These are phyloP conservation scores for Xiphophorus birchmanni DNA, from an alignment of 2,797 vertebrate species.

Conservation along the genomic window DNA sequence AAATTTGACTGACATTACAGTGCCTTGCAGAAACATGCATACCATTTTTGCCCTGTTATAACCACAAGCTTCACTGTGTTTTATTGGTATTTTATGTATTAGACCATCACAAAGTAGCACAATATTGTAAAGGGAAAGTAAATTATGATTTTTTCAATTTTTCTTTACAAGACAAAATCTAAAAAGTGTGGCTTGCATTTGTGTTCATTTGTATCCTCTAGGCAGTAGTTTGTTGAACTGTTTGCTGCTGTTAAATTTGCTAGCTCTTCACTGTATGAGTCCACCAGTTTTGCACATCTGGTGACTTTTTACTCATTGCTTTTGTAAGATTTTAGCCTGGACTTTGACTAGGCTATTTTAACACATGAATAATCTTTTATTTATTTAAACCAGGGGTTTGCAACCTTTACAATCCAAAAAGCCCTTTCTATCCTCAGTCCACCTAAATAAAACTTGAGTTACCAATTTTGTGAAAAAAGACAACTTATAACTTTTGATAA, in stretches of 20 bases:
- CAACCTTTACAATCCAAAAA: background rate
- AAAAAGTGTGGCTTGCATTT: background rate
- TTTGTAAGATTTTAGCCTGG: background rate
- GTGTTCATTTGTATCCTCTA: background rate
- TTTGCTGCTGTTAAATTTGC: background rate
- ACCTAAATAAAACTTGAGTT: background rate
- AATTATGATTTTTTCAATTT: background rate
- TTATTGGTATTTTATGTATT: background rate
- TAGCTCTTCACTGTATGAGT: background rate
- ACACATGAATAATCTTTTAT: background rate
- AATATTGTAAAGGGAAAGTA: background rate
- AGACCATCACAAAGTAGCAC: background rate
- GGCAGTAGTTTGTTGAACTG: background rate
- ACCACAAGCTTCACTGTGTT: background rate
- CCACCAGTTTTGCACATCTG: background rate
- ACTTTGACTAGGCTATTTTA: background rate
- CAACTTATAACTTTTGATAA: background rate
- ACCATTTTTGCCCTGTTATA: background rate
- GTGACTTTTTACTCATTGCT: background rate
- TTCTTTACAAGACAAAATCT: background rate
- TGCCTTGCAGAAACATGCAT: background rate
- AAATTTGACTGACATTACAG: conserved; percentile 14
- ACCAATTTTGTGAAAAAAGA: background rate
- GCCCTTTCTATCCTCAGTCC: background rate
- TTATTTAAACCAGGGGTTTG: background rate